Evolutionary conservation across 2,113 vertebrate species (phyloP).

Genomic region (Rousettus leschenaultii): DNA sequence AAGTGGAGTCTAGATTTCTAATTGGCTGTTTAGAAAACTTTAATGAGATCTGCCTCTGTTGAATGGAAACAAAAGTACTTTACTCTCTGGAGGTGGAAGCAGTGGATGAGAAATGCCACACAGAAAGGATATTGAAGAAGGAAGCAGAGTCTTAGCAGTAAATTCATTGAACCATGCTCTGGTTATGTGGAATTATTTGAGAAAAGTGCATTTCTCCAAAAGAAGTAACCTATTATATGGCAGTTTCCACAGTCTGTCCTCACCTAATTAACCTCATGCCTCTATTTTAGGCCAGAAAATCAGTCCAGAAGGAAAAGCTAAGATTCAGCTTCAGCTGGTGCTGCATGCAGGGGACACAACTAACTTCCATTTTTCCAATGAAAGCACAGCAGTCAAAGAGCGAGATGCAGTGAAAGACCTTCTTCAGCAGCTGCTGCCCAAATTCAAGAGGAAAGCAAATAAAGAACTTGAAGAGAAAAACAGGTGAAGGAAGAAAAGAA

Average conservation of each 20-base stretch:
- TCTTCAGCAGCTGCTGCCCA: constrained; percentile 96
- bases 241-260: neutral
- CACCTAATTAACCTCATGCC: neutral
- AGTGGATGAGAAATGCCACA: neutral
- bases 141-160: neutral
- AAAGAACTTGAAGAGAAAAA: constrained; percentile 99
- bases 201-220: constrained; percentile 9
- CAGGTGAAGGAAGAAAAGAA: constrained; percentile 82
- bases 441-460: constrained; percentile 99
- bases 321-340: constrained; percentile 97
- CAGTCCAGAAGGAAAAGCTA: constrained; percentile 98
- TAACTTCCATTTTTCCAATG: constrained; percentile 98
- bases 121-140: neutral
- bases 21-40: neutral
- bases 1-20: neutral
- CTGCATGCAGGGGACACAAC: constrained; percentile 96
- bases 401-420: constrained; percentile 96
- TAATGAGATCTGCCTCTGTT: neutral
- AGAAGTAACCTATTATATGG: neutral
- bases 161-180: neutral
- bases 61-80: neutral
- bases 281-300: constrained; percentile 95
- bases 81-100: neutral
- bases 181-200: neutral
- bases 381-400: constrained; percentile 95